Evolutionary conservation across 1,140 invertebrate species (phyloP), one percentile per base, ranked within the genome.

Genomic region (Holotrichia oblita): DNA sequence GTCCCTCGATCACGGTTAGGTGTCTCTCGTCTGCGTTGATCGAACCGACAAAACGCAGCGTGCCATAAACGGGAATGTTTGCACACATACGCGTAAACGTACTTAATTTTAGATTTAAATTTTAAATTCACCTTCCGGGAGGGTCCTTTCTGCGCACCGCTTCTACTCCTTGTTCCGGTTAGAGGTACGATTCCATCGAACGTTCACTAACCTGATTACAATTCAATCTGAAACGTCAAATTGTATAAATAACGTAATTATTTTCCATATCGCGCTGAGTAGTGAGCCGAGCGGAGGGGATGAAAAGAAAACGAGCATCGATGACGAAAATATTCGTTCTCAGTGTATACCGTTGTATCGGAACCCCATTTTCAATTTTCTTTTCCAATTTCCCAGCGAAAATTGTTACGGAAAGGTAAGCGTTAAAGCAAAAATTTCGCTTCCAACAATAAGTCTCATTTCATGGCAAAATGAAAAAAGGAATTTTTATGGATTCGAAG

Each of bases 201-300:
- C 72, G n/a, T 20, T 8, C 12, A 27, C 72, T 73, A 73, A 73
- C 72, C 20, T 27, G 40, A 73, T 73, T 73, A 73, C 40, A 73
- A 73, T 73, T 73, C 72, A 73, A 73, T 73, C 72, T 73, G 72
- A 73, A 41, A 73, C 27, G 72, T 73, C 72, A 73, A 73, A 73
- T 73, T 73, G 72, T 73, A 73, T 73, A 73, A 73, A 73, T 73
- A 73, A 73, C 27, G 72, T 42, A 73, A 41, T 73, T 73, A 73
- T 64, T 64, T 64, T 64, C 61, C 61, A 64, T 64, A 64, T 64
- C 24, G 61, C 61, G 17, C 17, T 17, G 12, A 64, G 17, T 20
- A 27, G 22, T 20, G 61, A 20, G 17, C 4, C 10, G 4, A 6
- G 9, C n/a, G 61, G 7, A 64, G 17, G 17, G 20, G 61, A 7